Conservation (phyloP, 2,797 vertebrate species). For the Danio kyathit region DNA sequence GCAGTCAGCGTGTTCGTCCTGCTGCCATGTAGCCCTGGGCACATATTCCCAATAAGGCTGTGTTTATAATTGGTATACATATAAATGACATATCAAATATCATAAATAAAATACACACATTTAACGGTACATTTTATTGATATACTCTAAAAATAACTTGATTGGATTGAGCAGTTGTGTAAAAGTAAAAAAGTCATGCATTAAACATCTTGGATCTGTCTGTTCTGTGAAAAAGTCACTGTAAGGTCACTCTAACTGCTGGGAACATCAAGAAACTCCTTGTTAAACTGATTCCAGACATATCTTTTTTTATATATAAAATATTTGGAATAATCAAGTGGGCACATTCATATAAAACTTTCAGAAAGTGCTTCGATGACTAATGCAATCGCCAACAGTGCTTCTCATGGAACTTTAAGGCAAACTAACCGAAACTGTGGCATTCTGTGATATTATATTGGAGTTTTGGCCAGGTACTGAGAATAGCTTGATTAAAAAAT, state of each 20-base stretch:
- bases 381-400: conserved; percentile 25
- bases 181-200: too few relatives aligned
- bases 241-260: neutral
- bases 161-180: too few relatives aligned
- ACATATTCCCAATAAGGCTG: too few relatives aligned
- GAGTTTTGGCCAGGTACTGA: conserved; percentile 8
- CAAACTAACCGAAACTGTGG: conserved; percentile 30
- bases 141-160: too few relatives aligned
- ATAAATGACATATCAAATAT: too few relatives aligned
- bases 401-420: conserved; percentile 5
- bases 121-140: too few relatives aligned
- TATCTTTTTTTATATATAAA: neutral
- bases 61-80: too few relatives aligned
- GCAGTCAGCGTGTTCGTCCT: too few relatives aligned
- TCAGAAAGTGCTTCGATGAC: neutral
- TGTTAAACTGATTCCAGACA: neutral
- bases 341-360: too few relatives aligned
- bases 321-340: neutral
- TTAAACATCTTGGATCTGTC: neutral
- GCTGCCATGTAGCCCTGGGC: too few relatives aligned
- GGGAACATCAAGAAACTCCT: neutral
- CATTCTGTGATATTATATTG: conserved; percentile 11
- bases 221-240: neutral
- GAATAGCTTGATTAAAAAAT: conserved; percentile 23
- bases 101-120: too few relatives aligned